A percentile compares a stretch with the other conserved stretches of the same genome.
Evolutionary conservation across 30 jellyfish, hydroid and myxozoan genomes (phyloP).

Genomic region (Euphysa ruthae): DNA sequence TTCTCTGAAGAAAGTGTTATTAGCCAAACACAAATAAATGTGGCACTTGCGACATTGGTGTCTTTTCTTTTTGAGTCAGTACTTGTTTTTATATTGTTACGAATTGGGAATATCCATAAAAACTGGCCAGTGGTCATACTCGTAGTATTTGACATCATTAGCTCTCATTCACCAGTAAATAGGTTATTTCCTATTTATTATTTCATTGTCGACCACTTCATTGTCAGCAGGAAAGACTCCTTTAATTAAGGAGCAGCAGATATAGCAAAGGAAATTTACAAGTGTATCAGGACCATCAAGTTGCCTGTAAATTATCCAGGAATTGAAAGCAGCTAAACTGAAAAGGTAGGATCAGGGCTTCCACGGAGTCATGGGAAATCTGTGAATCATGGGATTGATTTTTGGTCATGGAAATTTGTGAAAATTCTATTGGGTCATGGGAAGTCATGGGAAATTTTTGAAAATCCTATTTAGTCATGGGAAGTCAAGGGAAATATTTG

Average conservation of each 20-base stretch:
- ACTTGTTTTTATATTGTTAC: constrained; percentile 4
- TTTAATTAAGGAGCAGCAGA: not conserved
- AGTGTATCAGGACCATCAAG: constrained; percentile 16
- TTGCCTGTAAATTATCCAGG: constrained; percentile 1
- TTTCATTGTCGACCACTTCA: not conserved
- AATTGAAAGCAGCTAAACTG: not conserved
- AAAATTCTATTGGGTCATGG: no score
- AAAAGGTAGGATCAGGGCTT: no score
- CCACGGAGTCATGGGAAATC: no score
- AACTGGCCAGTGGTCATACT: constrained; percentile 23
- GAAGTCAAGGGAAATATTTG: no score
- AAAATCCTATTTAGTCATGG: no score
- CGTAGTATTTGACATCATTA: constrained; percentile 1
- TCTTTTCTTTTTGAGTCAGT: not conserved
- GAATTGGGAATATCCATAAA: constrained; percentile 7
- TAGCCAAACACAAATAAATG: constrained; percentile 21
- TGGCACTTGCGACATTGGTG: constrained; percentile 29
- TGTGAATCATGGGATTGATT: no score
- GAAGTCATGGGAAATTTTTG: no score
- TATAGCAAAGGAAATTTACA: not conserved
- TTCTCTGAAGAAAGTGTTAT: constrained; percentile 9
- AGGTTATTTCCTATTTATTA: not conserved
- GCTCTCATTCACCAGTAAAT: constrained; percentile 21
- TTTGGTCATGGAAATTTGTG: no score
- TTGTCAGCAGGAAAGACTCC: not conserved